Conservation (phyloP, 1,140 invertebrate species). For the Calliopsis andreniformis region DNA sequence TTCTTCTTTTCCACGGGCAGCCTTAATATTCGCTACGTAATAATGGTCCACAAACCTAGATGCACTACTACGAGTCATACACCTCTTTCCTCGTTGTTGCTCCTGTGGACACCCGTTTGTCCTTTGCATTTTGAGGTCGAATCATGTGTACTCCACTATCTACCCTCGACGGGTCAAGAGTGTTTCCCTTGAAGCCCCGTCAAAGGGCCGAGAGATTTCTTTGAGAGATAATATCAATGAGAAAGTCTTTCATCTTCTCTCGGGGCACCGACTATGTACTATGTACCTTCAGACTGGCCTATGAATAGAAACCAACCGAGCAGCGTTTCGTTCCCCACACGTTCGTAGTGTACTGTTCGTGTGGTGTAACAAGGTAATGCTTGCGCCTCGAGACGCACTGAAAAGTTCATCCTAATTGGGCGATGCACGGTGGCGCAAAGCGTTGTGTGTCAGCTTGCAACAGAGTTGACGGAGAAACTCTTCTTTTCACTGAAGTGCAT, state of each 20-base stretch:
- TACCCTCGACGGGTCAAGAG: slow-evolving; percentile 24
- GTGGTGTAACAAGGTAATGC: not conserved
- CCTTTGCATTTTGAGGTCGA: slow-evolving; percentile 8
- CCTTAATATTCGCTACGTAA: slow-evolving; percentile 52
- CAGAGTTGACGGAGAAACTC: not conserved
- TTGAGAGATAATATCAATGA: slow-evolving; percentile 49
- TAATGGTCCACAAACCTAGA: slow-evolving; percentile 32
- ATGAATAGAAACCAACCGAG: not conserved
- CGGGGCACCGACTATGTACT: not conserved
- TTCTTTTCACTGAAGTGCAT: not conserved
- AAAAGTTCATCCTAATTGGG: slow-evolving; percentile 24
- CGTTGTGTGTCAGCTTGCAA: not conserved
- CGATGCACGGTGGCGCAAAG: not conserved
- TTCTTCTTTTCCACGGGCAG: slow-evolving; percentile 27
- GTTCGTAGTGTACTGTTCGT: not conserved
- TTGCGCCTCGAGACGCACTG: not conserved
- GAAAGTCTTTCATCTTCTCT: slow-evolving; percentile 21
- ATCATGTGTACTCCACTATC: slow-evolving; percentile 4
- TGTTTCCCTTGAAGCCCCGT: slow-evolving; percentile 27
- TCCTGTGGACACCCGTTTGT: not conserved
- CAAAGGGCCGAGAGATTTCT: slow-evolving; percentile 34
- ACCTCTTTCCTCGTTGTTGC: not conserved
- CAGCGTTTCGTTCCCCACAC: not conserved
- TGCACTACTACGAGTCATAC: slow-evolving; percentile 2
- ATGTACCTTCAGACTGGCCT: no score